A percentile compares a stretch with the other conserved stretches of the same genome.
Evolutionary conservation across 2,113 vertebrate genomes (phyloP).

Genomic region (Lucifuga dentata): DNA sequence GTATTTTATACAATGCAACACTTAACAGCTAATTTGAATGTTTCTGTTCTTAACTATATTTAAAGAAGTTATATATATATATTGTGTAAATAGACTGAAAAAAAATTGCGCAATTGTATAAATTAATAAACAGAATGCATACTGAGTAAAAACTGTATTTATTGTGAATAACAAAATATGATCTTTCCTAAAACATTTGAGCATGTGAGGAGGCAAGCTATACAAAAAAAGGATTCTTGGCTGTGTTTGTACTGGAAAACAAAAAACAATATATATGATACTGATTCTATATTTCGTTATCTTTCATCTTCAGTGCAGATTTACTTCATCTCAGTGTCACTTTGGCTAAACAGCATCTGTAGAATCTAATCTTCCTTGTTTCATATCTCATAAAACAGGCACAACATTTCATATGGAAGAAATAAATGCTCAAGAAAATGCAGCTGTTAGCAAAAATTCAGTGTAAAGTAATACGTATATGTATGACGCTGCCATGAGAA

Average conservation of each 20-base stretch:
- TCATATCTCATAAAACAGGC: not conserved
- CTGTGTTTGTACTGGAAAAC: constrained; percentile 4
- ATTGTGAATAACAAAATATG: constrained; percentile 58
- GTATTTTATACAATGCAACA: constrained; percentile 90
- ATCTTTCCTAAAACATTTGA: constrained; percentile 9
- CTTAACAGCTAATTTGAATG: constrained; percentile 89
- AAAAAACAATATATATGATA: not conserved
- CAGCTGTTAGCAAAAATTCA: constrained; percentile 3
- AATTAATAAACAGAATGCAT: constrained; percentile 74
- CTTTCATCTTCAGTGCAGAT: not conserved
- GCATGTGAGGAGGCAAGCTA: not conserved
- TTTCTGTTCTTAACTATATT: constrained; percentile 84
- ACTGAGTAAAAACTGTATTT: constrained; percentile 56
- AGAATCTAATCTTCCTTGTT: not conserved
- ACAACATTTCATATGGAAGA: not conserved
- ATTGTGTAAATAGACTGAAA: constrained; percentile 72
- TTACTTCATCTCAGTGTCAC: constrained; percentile 27
- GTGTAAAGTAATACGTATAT: constrained; percentile 16
- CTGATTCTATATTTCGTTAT: not conserved
- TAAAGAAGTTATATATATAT: constrained; percentile 72
- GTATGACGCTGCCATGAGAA: not conserved
- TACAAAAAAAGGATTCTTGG: not conserved
- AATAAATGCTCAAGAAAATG: not conserved
- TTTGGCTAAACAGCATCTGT: constrained; percentile 35
- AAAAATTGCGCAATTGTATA: constrained; percentile 65